Evolutionary conservation across 2,888 invertebrate genomes (phyloP).

Genomic region (Hypercompe scribonia): DNA sequence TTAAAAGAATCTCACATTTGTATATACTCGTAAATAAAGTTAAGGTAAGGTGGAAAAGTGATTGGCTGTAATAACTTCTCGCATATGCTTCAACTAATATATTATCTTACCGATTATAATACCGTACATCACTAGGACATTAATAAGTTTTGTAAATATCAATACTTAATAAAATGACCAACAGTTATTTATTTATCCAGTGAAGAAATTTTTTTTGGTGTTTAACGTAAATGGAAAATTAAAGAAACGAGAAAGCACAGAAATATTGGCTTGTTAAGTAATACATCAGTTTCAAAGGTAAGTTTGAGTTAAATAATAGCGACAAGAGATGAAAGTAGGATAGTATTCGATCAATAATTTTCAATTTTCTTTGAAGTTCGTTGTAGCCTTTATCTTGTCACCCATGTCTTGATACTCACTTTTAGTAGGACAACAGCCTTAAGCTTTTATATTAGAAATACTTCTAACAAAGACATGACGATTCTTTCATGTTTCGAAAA

Average conservation of each 20-base stretch:
- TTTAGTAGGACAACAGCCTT: background rate
- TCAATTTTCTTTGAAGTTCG: background rate
- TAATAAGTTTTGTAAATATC: no score
- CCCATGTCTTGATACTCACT: background rate
- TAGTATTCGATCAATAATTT: background rate
- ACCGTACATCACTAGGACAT: no score
- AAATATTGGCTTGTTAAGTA: background rate
- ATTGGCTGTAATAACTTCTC: no score
- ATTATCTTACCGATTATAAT: no score
- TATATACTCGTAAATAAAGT: no score
- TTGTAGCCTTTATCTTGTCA: background rate
- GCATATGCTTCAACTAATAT: background rate
- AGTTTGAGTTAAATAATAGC: background rate
- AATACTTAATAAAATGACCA: no score
- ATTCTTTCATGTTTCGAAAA: constrained; percentile 29
- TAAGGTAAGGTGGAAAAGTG: no score
- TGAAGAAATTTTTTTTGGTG: no score
- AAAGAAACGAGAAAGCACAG: background rate
- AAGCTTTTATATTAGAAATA: constrained; percentile 10
- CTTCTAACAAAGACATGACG: constrained; percentile 24
- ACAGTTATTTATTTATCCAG: no score
- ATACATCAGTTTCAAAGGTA: background rate
- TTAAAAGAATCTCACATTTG: background rate
- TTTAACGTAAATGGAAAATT: no score
- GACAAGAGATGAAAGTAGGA: background rate